Evolutionary conservation across 2,113 vertebrate genomes (phyloP), one percentile per base, ranked within the genome.

Genomic region (Catharus minimus): DNA sequence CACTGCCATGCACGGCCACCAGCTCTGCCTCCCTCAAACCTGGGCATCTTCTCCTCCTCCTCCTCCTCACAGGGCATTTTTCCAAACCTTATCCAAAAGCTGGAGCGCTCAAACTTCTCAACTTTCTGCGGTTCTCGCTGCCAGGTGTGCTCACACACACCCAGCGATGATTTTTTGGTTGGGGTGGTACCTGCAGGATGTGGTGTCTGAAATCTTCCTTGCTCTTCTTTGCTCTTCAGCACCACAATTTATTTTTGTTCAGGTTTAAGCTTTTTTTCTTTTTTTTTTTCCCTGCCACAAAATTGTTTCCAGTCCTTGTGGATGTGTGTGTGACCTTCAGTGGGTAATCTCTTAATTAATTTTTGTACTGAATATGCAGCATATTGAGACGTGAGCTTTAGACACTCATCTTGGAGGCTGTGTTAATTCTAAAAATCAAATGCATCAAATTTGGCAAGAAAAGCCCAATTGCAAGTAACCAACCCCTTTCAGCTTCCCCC

Each of bases 251-350:
- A 6, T 81, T 86, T 88, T 58, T 46, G 82, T 49, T 20, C 13
- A 18, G 33, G 33, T 81, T 78, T 50, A 62, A 73, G 64, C 41
- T 62, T 89, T 68, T 57, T 74, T 47, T 47, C 56, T 30, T 22
- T 46, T 19, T 46, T 22, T 21, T 16, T 27, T 10, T 3, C 24
- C 49, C 32, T 2, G 0, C 53, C 43, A 7, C 46, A 65, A 53
- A 86, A 89, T 39, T 47, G 43, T 95, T 94, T 76, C 43, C 67
- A 80, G 71, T 57, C 49, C 86, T 75, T 73, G 71, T 74, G 52
- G 71, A 32, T 85, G 68, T 71, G 82, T 76, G 33, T 76, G 17
- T 89, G 89, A 93, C 94, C 93, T 96, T 95, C 86, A 87, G 2
- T 5, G 26, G 44, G 36, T 87, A 64, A 82, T 89, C 82, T 93